Percentiles rank a stretch among this genome's conserved stretches.
phyloP scores from a whole-genome alignment of 1,140 invertebrate species.

The Apolygus lucorum region DNA sequence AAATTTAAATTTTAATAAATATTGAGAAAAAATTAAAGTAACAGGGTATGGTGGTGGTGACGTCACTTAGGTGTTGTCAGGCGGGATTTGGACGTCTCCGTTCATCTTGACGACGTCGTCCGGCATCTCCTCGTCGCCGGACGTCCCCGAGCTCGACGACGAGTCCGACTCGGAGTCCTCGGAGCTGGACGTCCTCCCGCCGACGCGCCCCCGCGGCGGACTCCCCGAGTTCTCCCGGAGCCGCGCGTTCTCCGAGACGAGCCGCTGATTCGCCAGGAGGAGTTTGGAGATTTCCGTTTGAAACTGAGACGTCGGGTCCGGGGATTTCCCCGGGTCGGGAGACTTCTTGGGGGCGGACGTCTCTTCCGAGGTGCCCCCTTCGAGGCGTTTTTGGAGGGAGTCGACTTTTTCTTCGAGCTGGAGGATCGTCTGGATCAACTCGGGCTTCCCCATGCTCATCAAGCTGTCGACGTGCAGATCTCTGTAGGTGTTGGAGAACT shows the following conservation, averaged over 20 bases:
- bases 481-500: conserved; percentile 87
- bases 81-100: neutral
- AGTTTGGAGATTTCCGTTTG: conserved; percentile 32
- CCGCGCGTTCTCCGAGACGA: conserved; percentile 31
- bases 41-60: no score
- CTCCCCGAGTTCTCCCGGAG: conserved; percentile 24
- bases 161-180: conserved; percentile 34
- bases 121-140: conserved; percentile 12
- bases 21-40: no score
- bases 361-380: neutral
- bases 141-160: conserved; percentile 29
- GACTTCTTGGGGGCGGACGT: no score
- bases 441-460: conserved; percentile 66
- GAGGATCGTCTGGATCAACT: conserved; percentile 80
- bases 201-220: no score
- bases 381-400: conserved; percentile 41
- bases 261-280: conserved; percentile 30
- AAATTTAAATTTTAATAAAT: no score
- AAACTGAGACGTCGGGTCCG: conserved; percentile 26
- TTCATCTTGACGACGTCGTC: neutral
- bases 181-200: conserved; percentile 28
- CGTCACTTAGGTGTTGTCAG: neutral
- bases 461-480: conserved; percentile 76
- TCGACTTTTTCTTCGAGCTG: conserved; percentile 74
- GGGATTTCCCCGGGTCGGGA: no score